phyloP scores from a whole-genome alignment of 2,113 vertebrate species.

The Orthonyx spaldingii region DNA sequence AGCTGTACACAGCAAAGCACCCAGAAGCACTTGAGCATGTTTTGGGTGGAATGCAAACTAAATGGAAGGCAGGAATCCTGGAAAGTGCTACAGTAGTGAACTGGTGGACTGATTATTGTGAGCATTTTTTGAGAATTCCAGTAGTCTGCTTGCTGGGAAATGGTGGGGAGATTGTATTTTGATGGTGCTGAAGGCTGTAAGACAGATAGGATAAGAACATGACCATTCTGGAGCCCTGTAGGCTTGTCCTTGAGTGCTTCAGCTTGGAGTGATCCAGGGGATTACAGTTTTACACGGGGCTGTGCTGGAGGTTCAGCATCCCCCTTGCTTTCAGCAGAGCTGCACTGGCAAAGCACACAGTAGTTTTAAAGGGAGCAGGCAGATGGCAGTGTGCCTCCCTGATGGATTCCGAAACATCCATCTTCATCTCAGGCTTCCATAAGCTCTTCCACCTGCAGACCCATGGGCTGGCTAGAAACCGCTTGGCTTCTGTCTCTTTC shows the following conservation, averaged over 20 bases:
- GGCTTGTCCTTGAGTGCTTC: not conserved
- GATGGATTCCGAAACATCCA: not conserved
- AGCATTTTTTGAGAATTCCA: not conserved
- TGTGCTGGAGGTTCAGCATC: not conserved
- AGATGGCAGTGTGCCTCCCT: slow-evolving; percentile 55
- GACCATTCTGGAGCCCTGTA: not conserved
- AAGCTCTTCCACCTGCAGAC: not conserved
- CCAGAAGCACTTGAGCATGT: not conserved
- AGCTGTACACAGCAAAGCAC: not conserved
- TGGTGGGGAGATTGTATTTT: not conserved
- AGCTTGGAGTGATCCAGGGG: not conserved
- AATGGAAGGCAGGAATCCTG: not conserved
- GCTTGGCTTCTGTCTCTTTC: not conserved
- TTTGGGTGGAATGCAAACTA: not conserved
- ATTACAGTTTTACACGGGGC: accelerated
- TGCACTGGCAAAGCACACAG: not conserved
- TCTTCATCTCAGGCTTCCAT: not conserved
- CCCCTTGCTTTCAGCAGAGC: not conserved
- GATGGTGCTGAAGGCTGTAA: not conserved
- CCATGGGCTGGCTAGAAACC: not conserved
- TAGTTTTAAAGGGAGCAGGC: slow-evolving; percentile 12
- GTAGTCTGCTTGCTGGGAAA: not conserved
- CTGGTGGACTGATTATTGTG: not conserved
- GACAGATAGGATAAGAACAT: not conserved
- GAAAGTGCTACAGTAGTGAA: not conserved